Conservation (phyloP, 2,888 invertebrate species). For the Agonopterix heracliana region DNA sequence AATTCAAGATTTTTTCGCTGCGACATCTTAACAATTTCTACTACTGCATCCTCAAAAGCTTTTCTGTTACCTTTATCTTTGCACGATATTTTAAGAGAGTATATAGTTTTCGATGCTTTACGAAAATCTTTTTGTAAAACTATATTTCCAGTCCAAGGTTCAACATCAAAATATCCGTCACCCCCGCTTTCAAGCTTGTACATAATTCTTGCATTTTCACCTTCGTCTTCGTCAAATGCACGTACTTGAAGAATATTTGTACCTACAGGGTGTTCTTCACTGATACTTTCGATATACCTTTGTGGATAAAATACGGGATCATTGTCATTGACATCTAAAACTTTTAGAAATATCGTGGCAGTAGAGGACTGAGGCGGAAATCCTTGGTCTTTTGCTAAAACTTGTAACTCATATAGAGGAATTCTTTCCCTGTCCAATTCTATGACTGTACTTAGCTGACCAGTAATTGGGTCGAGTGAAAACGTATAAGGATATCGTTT, state of each 20-base stretch:
- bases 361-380: slow-evolving; percentile 93
- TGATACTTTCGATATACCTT: slow-evolving; percentile 86
- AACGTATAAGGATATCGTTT: slow-evolving; percentile 91
- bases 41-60: slow-evolving; percentile 83
- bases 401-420: slow-evolving; percentile 85
- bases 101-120: slow-evolving; percentile 80
- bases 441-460: slow-evolving; percentile 86
- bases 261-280: slow-evolving; percentile 80
- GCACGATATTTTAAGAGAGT: slow-evolving; percentile 85
- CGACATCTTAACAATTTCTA: slow-evolving; percentile 86
- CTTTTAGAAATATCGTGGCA: slow-evolving; percentile 86
- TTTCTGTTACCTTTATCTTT: slow-evolving; percentile 87
- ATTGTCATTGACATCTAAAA: slow-evolving; percentile 95
- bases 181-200: slow-evolving; percentile 87
- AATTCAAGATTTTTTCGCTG: slow-evolving; percentile 85
- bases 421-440: slow-evolving; percentile 89
- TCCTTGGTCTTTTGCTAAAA: slow-evolving; percentile 94
- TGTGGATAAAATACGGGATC: slow-evolving; percentile 93
- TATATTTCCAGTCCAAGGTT: slow-evolving; percentile 86
- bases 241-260: slow-evolving; percentile 83
- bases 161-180: slow-evolving; percentile 87
- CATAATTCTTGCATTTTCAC: slow-evolving; percentile 89
- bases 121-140: slow-evolving; percentile 80
- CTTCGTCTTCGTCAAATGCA: slow-evolving; percentile 91
- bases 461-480: slow-evolving; percentile 87